A percentile compares a stretch with the other conserved stretches of the same genome.
phyloP scores from a whole-genome alignment of 2,888 invertebrate genomes.

The Agonopterix arenella region DNA sequence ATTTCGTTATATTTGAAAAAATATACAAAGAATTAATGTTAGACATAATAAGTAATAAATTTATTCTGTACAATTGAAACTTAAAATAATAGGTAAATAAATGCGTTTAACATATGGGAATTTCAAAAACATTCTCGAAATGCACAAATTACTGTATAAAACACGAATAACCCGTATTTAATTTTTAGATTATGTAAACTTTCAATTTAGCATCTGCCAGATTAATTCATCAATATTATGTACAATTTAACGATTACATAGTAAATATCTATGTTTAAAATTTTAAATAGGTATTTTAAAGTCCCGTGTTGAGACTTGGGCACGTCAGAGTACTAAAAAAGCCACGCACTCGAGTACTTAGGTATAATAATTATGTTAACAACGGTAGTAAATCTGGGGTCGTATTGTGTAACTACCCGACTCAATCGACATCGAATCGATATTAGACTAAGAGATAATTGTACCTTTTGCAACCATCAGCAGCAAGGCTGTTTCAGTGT shows the following conservation, averaged over 20 bases:
- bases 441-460: no score
- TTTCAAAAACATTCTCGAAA: conserved; percentile 20
- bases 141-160: conserved; percentile 15
- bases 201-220: conserved; percentile 1
- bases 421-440: no score
- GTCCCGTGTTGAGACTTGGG: conserved; percentile 11
- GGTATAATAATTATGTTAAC: no score
- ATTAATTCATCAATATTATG: background rate
- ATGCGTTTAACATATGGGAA: conserved; percentile 48
- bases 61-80: conserved; percentile 64
- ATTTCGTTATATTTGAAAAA: conserved; percentile 68
- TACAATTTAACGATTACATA: background rate
- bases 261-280: conserved; percentile 13
- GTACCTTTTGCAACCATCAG: no score
- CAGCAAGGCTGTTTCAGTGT: no score
- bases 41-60: conserved; percentile 39
- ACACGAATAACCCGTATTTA: conserved; percentile 36
- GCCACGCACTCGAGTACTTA: no score
- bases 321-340: background rate
- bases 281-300: conserved; percentile 13
- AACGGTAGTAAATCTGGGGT: no score
- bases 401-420: no score
- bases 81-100: conserved; percentile 49
- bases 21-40: conserved; percentile 64
- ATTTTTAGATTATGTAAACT: conserved; percentile 7